Base-by-base conservation (phyloP, 2,888 invertebrate genomes). In the Ephialtes manifestator region DNA sequence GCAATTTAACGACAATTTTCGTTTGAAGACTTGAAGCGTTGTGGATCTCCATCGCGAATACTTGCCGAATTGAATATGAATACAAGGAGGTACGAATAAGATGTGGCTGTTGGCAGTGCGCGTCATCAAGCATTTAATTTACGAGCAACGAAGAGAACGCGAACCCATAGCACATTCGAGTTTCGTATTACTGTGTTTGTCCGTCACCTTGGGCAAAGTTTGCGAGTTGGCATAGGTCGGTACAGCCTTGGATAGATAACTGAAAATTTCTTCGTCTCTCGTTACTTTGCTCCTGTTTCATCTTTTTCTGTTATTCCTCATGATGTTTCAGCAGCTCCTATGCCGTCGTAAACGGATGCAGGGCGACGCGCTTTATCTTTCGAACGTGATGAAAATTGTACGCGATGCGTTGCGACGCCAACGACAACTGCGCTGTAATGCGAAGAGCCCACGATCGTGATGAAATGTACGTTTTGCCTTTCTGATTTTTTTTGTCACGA, bases 131-230 rank as follows among this genome's bases (percentile, higher is more conserved):
- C 35, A 8, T 15, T 11, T 4, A 60, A 60, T 60, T 60, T 60
- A 60, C 24, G 31, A 60, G 24, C 35, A 63, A 63, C n/a, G 28
- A 35, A 63, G 35, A 31, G 35, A 28, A 28, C 7, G 5, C n/a
- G 18, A 58, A 4, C 7, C 39, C n/a, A n/a, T 13, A 63, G 18
- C 15, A 15, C 39, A 43, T 8, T 35, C 24, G 35, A 18, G 53
- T 39, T 55, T 55, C 53, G 20, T 35, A 43, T 39, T 71, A 18
- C 71, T 7, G 13, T 24, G 76, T 72, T 82, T 46, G 43, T 15
- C 39, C 55, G 55, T 71, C 65, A 65, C 24, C 53, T 58, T 85
- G 85, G 86, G 84, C 87, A 88, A 88, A 86, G 89, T 88, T 89
- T 20, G 35, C 51, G 58, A 63, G 58, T 82, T 72, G 72, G 88